Conservation (phyloP, 2,113 vertebrate genomes). For the Bagarius yarrelli region DNA sequence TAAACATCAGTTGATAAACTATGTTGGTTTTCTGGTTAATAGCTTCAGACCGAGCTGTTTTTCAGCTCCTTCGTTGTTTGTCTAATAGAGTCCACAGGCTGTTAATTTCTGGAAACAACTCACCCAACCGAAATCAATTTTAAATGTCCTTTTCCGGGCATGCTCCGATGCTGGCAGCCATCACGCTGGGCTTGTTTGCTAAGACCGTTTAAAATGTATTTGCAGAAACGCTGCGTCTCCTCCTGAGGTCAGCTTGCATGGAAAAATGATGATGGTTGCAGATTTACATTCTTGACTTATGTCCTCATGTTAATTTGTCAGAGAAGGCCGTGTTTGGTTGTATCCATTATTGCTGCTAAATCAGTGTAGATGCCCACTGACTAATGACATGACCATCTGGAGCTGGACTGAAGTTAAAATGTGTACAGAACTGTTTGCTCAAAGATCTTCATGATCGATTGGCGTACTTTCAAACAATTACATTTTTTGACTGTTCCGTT, state of each 20-base stretch:
- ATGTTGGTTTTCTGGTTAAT: not conserved
- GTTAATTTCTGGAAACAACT: slow-evolving; percentile 44
- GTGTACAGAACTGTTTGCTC: not conserved
- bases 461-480: not conserved
- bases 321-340: slow-evolving; percentile 37
- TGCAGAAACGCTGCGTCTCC: slow-evolving; percentile 4
- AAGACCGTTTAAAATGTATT: slow-evolving; percentile 31
- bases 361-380: slow-evolving; percentile 18
- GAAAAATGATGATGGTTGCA: slow-evolving; percentile 18
- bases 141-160: slow-evolving; percentile 27
- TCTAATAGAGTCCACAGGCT: slow-evolving; percentile 29
- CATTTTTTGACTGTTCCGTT: not conserved
- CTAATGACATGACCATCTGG: slow-evolving; percentile 41
- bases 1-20: slow-evolving; percentile 17
- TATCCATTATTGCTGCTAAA: slow-evolving; percentile 39
- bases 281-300: slow-evolving; percentile 41
- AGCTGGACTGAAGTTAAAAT: slow-evolving; percentile 16
- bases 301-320: slow-evolving; percentile 23
- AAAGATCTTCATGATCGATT: too few relatives aligned
- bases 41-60: slow-evolving; percentile 23
- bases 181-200: slow-evolving; percentile 7
- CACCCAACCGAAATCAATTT: slow-evolving; percentile 35
- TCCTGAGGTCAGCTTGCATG: not conserved
- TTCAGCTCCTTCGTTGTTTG: slow-evolving; percentile 11
- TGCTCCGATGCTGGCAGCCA: slow-evolving; percentile 27